A percentile compares a stretch with the other conserved stretches of the same genome.
Evolutionary conservation across 2,113 vertebrate species (phyloP).

Genomic region (Nothoprocta perdicaria): DNA sequence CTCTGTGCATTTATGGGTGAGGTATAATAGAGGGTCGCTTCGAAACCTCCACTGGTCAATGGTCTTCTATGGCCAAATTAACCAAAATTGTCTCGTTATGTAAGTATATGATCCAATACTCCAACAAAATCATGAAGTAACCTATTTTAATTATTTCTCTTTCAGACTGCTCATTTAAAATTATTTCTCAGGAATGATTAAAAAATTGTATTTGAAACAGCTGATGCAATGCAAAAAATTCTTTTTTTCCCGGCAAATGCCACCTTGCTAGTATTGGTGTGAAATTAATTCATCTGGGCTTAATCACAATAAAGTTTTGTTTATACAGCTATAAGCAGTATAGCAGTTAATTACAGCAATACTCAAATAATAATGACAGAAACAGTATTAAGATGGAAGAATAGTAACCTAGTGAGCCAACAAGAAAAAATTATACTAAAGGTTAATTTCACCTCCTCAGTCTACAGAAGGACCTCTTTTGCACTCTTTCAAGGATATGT

Average conservation of each 20-base stretch:
- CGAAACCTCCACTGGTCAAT: neutral
- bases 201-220: neutral
- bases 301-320: conserved; percentile 7
- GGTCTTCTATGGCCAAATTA: neutral
- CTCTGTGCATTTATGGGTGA: fast-evolving
- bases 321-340: neutral
- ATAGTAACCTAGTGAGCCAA: neutral
- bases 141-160: neutral
- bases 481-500: neutral
- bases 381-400: neutral
- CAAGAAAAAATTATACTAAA: neutral
- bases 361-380: neutral
- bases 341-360: neutral
- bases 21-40: neutral
- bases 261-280: neutral
- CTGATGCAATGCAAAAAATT: neutral
- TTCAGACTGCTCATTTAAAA: neutral
- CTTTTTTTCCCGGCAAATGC: neutral
- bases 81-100: neutral
- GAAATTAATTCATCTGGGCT: conserved; percentile 31
- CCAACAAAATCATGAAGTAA: neutral
- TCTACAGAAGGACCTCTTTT: neutral
- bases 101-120: neutral
- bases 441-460: neutral
- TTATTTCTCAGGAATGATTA: neutral